These are phyloP conservation scores for Apoda limacodes DNA, from an alignment of 2,888 invertebrate genomes.

Conservation along the genomic window DNA sequence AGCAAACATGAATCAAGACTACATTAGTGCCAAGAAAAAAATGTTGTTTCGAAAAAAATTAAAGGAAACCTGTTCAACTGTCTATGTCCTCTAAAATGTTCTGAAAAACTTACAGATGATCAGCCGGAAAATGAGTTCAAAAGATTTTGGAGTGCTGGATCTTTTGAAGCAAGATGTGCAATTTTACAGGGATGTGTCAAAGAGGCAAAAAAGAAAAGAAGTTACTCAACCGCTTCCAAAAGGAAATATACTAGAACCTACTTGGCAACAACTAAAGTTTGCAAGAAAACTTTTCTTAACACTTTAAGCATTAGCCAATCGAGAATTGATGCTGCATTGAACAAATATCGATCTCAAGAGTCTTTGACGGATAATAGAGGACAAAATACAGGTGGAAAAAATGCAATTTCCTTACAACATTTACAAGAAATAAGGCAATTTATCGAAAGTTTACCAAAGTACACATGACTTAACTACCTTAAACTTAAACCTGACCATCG, in stretches of 20 bases:
- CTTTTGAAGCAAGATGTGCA: no score
- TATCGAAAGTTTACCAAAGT: background rate
- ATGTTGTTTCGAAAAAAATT: no score
- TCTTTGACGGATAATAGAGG: background rate
- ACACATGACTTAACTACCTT: slow-evolving; percentile 1
- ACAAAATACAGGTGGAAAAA: background rate
- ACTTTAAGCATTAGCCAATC: background rate
- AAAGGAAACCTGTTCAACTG: no score
- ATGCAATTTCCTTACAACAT: background rate
- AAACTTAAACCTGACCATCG: slow-evolving; percentile 8
- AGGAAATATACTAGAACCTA: background rate
- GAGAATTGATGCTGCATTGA: background rate
- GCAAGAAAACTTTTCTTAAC: background rate
- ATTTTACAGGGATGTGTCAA: background rate
- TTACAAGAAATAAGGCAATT: background rate
- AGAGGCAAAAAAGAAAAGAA: background rate
- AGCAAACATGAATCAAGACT: no score
- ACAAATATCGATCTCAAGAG: background rate
- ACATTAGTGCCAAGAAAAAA: no score
- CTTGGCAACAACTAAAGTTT: background rate
- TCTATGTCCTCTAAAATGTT: no score
- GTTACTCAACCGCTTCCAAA: background rate
- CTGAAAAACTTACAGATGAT: no score
- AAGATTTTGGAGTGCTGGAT: no score
- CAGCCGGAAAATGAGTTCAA: no score